Evolutionary conservation across 2,113 vertebrate genomes (phyloP).

Genomic region (Hiodon tergisus): DNA sequence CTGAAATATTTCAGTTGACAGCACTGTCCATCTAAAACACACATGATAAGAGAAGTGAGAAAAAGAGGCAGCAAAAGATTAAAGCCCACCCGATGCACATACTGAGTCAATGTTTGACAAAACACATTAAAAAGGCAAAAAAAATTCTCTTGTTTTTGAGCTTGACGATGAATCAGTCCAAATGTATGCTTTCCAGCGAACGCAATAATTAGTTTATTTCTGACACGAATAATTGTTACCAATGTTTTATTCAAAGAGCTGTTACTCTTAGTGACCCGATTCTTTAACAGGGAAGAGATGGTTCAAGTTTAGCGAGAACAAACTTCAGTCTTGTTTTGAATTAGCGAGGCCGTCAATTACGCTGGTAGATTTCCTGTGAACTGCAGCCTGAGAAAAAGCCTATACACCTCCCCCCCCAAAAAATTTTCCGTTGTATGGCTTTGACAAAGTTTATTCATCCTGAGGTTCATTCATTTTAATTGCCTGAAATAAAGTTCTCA

Average conservation of each 20-base stretch:
- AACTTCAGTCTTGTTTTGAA: background rate
- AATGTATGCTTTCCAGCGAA: background rate
- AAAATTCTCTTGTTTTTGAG: conserved; percentile 9
- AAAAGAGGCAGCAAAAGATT: background rate
- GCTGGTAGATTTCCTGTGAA: background rate
- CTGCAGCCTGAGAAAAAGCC: conserved; percentile 19
- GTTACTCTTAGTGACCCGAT: background rate
- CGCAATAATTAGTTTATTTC: background rate
- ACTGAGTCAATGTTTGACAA: conserved; percentile 12
- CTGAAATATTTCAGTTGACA: background rate
- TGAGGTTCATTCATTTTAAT: conserved; percentile 18
- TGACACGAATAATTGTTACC: background rate
- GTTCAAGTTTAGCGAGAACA: background rate
- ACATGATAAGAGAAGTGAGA: background rate
- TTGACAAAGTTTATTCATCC: conserved; percentile 20
- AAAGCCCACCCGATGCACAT: conserved; percentile 1
- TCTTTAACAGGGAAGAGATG: background rate
- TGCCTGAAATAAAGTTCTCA: conserved; percentile 5
- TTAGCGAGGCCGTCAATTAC: conserved; percentile 19
- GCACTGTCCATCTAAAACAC: background rate
- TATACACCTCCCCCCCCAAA: too few species aligned
- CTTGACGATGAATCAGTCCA: background rate
- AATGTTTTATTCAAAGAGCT: conserved; percentile 1
- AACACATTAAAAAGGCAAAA: conserved; percentile 11
- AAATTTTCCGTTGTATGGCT: conserved; percentile 18